Evolutionary conservation across 2,113 vertebrate genomes (phyloP), one percentile per base, ranked within the genome.

Genomic region (Tonatia bakeri): DNA sequence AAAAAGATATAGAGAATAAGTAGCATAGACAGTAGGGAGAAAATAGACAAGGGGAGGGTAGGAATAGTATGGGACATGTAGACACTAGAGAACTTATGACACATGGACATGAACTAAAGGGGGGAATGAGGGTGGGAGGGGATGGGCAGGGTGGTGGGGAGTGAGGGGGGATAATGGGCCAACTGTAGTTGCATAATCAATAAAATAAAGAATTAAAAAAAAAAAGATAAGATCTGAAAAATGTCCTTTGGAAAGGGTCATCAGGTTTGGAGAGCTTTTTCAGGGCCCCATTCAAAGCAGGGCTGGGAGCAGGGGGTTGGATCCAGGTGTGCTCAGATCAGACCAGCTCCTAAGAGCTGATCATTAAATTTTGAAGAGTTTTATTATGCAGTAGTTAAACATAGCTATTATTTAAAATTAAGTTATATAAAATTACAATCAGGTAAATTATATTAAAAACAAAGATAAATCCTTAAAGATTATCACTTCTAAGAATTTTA

Each of bases 391-490:
- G 7, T 82, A 59, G 33, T 85, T 86, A 61, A 64, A 92, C 3
- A 10, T 26, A 45, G 19, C 19, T 76, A 24, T 64, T 82, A 52
- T 14, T 80, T n/a, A 65, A 95, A 59, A 36, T 43, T 59, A 82
- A 92, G 50, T 31, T 43, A 33, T 50, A 56, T 83, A 91, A 93
- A 79, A 40, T 83, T 82, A 61, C 1, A 85, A 61, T 69, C 70
- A 87, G 59, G 28, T 56, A 43, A 59, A 9, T 45, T 84, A n/a
- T 79, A 38, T 91, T 54, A 85, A 89, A 88, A 87, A 43, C n/a
- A 92, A 89, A 97, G 73, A 47, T 92, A 79, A 64, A 56, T 43
- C 84, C 50, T 80, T n/a, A 90, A 85, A 90, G 59, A 5, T 38
- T 20, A 61, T 67, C 15, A 36, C n/a, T 83, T 91, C 31, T 67